These are phyloP conservation scores for Rhynchonycteris naso DNA, from an alignment of 2,797 vertebrate genomes.

Conservation along the genomic window DNA sequence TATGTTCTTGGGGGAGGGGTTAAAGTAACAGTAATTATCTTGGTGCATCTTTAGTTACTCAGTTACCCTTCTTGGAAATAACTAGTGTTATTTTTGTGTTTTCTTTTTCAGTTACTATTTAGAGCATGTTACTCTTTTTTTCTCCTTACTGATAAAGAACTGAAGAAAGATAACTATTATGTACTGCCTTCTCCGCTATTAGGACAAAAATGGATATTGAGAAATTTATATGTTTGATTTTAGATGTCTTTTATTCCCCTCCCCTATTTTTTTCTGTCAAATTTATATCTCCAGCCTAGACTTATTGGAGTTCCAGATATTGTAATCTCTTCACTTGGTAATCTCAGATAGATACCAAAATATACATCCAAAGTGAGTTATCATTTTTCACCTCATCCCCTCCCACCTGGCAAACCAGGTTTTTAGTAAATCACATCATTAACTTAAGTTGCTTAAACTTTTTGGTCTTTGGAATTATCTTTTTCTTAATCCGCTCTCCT, in stretches of 20 bases:
- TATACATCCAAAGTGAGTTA: constrained; percentile 22
- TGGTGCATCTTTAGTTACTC: neutral
- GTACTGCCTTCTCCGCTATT: neutral
- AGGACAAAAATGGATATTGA: neutral
- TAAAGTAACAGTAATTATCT: constrained; percentile 30
- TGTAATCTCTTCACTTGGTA: constrained; percentile 2
- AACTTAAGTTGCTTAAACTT: neutral
- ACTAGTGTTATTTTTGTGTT: neutral
- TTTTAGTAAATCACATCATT: neutral
- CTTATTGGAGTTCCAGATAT: constrained; percentile 49
- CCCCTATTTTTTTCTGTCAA: neutral
- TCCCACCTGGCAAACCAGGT: neutral
- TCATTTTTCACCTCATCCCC: neutral
- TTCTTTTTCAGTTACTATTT: neutral
- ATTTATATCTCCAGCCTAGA: neutral
- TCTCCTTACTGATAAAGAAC: neutral
- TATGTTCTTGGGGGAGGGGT: neutral
- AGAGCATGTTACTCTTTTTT: neutral
- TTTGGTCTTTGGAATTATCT: neutral
- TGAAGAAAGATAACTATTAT: neutral
- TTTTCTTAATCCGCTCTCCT: neutral
- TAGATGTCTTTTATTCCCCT: neutral
- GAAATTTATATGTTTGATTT: neutral
- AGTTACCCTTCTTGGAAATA: neutral
- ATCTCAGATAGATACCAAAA: constrained; percentile 8